phyloP scores from a whole-genome alignment of 2,113 vertebrate species.

The Myodes glareolus region DNA sequence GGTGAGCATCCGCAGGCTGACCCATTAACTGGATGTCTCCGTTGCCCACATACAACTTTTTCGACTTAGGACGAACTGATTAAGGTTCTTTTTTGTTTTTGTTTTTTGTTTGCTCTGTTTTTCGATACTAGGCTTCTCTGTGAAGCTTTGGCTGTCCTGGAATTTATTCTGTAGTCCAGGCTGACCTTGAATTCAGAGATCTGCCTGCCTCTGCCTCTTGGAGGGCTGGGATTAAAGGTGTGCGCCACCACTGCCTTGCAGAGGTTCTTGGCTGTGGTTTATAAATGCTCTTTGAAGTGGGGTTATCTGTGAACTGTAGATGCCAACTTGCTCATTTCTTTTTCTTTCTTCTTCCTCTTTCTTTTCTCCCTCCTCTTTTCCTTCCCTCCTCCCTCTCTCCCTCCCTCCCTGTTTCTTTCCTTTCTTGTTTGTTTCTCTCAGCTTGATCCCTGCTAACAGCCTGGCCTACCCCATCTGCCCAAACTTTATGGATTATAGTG shows the following conservation, averaged over 20 bases:
- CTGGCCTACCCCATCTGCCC: background rate
- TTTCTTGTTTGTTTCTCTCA: background rate
- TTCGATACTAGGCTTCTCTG: no score
- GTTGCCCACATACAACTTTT: background rate
- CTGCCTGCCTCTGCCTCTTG: no score
- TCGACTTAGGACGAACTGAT: background rate
- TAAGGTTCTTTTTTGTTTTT: background rate
- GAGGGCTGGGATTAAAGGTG: no score
- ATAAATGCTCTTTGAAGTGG: slow-evolving; percentile 25
- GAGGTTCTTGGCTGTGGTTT: slow-evolving; percentile 14
- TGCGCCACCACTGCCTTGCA: no score
- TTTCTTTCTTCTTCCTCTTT: background rate
- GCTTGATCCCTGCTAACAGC: background rate
- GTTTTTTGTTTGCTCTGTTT: no score
- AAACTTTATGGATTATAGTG: slow-evolving; percentile 8
- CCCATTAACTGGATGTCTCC: background rate
- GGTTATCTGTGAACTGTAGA: background rate
- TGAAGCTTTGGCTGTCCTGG: background rate
- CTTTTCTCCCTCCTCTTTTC: background rate
- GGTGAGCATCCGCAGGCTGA: background rate
- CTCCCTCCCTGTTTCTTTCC: background rate
- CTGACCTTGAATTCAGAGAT: no score
- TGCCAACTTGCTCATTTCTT: background rate
- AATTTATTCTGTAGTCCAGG: no score
- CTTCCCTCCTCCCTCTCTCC: background rate